phyloP scores from a whole-genome alignment of 2,888 invertebrate species.

The Rhingia campestris region DNA sequence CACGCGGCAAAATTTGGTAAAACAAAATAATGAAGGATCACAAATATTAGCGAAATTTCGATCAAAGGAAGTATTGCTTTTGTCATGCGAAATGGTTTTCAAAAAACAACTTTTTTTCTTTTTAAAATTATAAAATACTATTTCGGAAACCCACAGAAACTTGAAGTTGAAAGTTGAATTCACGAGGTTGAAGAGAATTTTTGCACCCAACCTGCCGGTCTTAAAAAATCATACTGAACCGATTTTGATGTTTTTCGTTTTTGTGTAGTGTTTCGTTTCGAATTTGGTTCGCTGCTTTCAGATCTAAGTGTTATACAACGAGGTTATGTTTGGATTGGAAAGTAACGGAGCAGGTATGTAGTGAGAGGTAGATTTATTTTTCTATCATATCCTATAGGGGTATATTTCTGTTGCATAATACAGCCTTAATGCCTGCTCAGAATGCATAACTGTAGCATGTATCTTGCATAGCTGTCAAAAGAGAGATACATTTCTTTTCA shows the following conservation, averaged over 20 bases:
- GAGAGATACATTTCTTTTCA: no score
- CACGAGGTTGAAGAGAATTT: conserved; percentile 36
- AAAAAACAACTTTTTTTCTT: not conserved
- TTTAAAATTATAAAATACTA: not conserved
- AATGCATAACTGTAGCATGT: no score
- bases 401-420: no score
- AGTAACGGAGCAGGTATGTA: no score
- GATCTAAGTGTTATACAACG: conserved; percentile 10
- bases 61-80: not conserved
- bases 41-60: not conserved
- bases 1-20: conserved; percentile 40
- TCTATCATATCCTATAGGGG: no score
- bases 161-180: conserved; percentile 36
- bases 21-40: not conserved
- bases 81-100: not conserved
- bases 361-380: no score
- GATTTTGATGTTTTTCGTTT: conserved; percentile 29
- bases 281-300: conserved; percentile 15
- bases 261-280: conserved; percentile 30
- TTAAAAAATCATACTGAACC: conserved; percentile 48
- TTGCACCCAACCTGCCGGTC: conserved; percentile 21
- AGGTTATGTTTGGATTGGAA: no score
- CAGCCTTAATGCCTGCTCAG: no score
- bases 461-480: no score
- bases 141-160: not conserved